A percentile compares a stretch with the other conserved stretches of the same genome.
Evolutionary conservation across 2,113 vertebrate genomes (phyloP).

Genomic region (Lipophrys pholis): DNA sequence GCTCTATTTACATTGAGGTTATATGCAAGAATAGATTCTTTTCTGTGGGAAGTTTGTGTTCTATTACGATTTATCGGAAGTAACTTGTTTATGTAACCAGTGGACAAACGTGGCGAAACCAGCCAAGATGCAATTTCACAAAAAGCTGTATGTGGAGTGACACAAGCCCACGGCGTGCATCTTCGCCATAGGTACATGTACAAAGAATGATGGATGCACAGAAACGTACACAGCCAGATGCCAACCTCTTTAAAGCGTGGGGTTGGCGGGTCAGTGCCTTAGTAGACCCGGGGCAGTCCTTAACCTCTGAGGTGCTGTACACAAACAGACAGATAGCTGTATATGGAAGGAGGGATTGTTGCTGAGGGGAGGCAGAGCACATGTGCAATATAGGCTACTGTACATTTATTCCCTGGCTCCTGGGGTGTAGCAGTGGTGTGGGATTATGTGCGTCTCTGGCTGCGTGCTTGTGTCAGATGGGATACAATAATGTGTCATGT

Average conservation of each 20-base stretch:
- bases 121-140: conserved; percentile 51
- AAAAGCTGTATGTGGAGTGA: conserved; percentile 62
- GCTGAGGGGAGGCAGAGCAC: conserved; percentile 47
- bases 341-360: conserved; percentile 29
- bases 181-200: conserved; percentile 53
- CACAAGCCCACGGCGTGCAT: conserved; percentile 60
- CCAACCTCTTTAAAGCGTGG: conserved; percentile 48
- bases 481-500: background rate
- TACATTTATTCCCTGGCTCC: conserved; percentile 20
- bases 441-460: conserved; percentile 24
- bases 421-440: conserved; percentile 21
- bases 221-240: conserved; percentile 52
- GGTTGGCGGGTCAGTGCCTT: conserved; percentile 49
- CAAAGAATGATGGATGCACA: conserved; percentile 43
- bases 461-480: conserved; percentile 27
- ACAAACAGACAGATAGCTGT: conserved; percentile 58
- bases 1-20: background rate
- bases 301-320: conserved; percentile 70
- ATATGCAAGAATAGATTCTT: too few species aligned
- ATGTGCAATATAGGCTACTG: conserved; percentile 52
- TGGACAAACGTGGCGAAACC: conserved; percentile 19
- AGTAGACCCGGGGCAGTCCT: conserved; percentile 60
- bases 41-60: too few species aligned
- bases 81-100: conserved; percentile 2
- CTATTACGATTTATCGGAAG: background rate